Conservation (phyloP, 2,888 invertebrate species). For the Drosophila mimetica region DNA sequence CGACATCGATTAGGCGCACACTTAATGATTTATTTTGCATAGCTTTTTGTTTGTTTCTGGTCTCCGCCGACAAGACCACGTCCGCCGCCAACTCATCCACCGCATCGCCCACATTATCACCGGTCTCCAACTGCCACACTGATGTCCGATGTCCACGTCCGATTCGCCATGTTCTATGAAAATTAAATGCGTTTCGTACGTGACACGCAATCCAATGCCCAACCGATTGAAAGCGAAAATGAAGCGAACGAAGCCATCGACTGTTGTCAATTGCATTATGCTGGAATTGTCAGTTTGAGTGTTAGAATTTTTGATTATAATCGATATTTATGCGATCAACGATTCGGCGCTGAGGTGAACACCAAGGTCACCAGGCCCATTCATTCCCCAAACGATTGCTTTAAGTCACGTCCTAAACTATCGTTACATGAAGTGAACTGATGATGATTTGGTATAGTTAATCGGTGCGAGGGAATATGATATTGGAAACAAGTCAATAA, state of each 20-base stretch:
- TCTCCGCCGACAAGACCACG: constrained; percentile 17
- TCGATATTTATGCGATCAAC: constrained; percentile 74
- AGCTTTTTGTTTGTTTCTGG: constrained; percentile 56
- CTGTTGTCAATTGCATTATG: constrained; percentile 73
- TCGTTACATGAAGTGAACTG: constrained; percentile 1
- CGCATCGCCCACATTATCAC: constrained; percentile 19
- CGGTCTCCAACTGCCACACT: constrained; percentile 22
- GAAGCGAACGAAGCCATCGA: constrained; percentile 14
- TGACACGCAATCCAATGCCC: constrained; percentile 57
- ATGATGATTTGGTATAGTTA: constrained; percentile 14
- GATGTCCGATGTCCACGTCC: constrained; percentile 61
- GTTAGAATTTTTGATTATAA: constrained; percentile 74
- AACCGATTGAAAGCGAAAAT: constrained; percentile 73
- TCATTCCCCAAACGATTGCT: constrained; percentile 11
- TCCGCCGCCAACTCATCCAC: constrained; percentile 32
- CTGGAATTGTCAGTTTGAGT: constrained; percentile 52
- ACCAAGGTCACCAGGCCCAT: constrained; percentile 52
- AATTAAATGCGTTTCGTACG: constrained; percentile 75
- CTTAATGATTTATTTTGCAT: constrained; percentile 71
- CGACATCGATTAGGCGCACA: constrained; percentile 69
- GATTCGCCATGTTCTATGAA: constrained; percentile 76
- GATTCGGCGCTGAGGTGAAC: constrained; percentile 59
- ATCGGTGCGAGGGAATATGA: neutral
- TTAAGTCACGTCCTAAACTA: constrained; percentile 41
- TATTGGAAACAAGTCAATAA: no score